phyloP scores from a whole-genome alignment of 2,888 invertebrate species.

The Oegoconia quadripuncta region DNA sequence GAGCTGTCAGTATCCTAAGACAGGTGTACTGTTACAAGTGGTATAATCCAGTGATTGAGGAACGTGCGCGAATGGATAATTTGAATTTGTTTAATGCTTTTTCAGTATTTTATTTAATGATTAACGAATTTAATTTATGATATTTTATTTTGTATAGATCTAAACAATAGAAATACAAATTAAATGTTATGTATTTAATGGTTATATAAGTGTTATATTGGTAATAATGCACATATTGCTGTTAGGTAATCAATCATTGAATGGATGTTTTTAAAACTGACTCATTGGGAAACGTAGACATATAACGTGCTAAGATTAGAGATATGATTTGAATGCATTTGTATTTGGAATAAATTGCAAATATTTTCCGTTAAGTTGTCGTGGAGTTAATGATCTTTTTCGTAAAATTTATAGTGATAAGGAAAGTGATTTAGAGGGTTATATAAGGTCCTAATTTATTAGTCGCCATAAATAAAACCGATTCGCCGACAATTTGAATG shows the following conservation, averaged over 20 bases:
- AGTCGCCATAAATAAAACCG: too few relatives aligned
- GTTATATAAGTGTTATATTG: constrained; percentile 8
- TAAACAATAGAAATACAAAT: constrained; percentile 28
- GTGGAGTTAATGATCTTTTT: too few relatives aligned
- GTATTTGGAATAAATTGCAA: too few relatives aligned
- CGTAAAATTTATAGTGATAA: too few relatives aligned
- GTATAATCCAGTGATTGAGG: constrained; percentile 7
- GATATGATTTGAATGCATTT: too few relatives aligned
- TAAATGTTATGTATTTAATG: constrained; percentile 10
- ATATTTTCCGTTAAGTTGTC: too few relatives aligned
- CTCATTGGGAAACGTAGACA: not conserved
- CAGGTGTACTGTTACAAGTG: constrained; percentile 1
- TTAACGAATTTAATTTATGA: constrained; percentile 34
- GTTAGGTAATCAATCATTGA: not conserved
- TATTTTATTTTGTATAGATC: constrained; percentile 36
- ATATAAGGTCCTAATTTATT: too few relatives aligned
- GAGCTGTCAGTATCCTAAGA: not conserved
- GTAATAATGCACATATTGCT: not conserved
- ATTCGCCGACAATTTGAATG: too few relatives aligned
- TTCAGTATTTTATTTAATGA: constrained; percentile 38
- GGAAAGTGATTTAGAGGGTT: too few relatives aligned
- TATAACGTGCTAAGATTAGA: not conserved
- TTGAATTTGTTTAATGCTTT: constrained; percentile 28
- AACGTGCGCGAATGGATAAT: constrained; percentile 8
- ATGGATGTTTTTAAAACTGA: not conserved